Evolutionary conservation across 1,140 invertebrate genomes (phyloP), one percentile per base, ranked within the genome.

Genomic region (Watersipora subatra): DNA sequence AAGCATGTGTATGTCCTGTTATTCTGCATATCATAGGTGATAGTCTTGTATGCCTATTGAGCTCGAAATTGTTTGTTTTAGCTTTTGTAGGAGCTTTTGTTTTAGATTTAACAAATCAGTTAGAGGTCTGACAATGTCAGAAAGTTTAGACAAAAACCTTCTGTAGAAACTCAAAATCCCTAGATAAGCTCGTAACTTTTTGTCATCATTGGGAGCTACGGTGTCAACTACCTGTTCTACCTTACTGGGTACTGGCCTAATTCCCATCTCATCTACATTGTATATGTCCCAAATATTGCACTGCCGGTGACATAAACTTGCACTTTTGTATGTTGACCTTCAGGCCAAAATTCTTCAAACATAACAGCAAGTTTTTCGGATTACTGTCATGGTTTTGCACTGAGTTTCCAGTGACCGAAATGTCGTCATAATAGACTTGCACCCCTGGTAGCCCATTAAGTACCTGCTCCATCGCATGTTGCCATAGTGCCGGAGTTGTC

Each of bases 371-470:
- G 17, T 17, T 17, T 17, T 17, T 22, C 17, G 22, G 22, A 55
- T 55, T 55, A 55, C 22, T 17, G 28, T 71, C 28, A 55, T 71
- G 62, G 67, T 17, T 28, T 64, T 17, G 64, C 73, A 1, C 66
- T 73, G 7, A 68, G 71, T 12, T 68, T 70, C 55, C 73, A 73
- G 70, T 68, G 61, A 72, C 73, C 7, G 70, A 70, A 68, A 67
- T 69, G 28, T 28, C 69, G 28, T 28, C 71, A 2, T 69, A 28
- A 1, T 56, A 57, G 25, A 66, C 55, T 17, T 64, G 24, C 2
- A 69, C 67, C 1, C 59, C 28, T 7, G 29, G 30, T 24, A 71
- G n/a, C n/a, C n/a, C n/a, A n/a, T n/a, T n/a, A n/a, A n/a, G n/a
- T n/a, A n/a, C n/a, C n/a, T n/a, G n/a, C n/a, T n/a, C n/a, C n/a